These are phyloP conservation scores for Achlya flavicornis DNA, from an alignment of 2,888 invertebrate genomes.

Conservation along the genomic window DNA sequence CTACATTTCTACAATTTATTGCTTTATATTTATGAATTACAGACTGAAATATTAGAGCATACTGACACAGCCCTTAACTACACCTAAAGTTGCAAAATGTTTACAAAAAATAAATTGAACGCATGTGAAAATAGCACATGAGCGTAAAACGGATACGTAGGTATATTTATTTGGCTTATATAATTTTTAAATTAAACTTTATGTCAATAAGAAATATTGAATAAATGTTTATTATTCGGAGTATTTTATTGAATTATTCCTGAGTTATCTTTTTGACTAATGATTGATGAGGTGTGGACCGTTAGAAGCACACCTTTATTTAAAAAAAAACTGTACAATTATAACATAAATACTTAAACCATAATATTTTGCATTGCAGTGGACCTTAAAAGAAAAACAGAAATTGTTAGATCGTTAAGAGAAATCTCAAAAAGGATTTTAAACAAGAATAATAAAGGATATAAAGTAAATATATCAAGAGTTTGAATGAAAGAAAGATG, in stretches of 20 bases:
- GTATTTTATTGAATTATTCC: background rate
- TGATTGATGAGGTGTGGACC: background rate
- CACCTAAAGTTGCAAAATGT: background rate
- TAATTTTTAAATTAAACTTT: background rate
- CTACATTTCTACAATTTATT: conserved; percentile 11
- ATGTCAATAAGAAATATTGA: background rate
- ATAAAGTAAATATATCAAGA: background rate
- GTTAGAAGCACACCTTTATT: background rate
- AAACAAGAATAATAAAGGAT: background rate
- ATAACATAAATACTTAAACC: background rate
- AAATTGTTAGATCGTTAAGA: background rate
- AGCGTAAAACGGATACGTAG: background rate
- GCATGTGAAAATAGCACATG: too few relatives aligned
- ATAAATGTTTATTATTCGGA: background rate
- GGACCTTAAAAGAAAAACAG: background rate
- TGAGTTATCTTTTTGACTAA: background rate
- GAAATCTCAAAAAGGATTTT: background rate
- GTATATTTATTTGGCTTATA: background rate
- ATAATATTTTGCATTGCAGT: background rate
- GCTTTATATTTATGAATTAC: conserved; percentile 5
- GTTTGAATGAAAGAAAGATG: background rate
- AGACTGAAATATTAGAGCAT: background rate
- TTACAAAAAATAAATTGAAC: background rate
- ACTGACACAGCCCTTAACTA: conserved; percentile 2
- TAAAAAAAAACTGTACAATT: background rate